These are phyloP conservation scores for Lerista edwardsae DNA, from an alignment of 2,797 vertebrate species.

Conservation along the genomic window DNA sequence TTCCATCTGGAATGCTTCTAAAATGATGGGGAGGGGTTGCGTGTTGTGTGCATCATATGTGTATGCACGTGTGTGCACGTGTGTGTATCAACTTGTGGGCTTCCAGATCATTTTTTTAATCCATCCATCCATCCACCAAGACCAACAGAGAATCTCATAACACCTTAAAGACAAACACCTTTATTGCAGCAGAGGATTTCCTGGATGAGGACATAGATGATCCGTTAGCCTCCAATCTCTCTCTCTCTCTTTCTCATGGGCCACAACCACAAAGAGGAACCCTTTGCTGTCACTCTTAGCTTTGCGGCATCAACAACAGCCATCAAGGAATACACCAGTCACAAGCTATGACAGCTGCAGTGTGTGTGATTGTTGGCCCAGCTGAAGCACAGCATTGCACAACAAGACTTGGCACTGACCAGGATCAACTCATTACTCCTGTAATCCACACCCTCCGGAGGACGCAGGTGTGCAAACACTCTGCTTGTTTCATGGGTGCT, in stretches of 20 bases:
- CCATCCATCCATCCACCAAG: no score
- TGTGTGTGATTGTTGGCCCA: background rate
- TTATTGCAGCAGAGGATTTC: no score
- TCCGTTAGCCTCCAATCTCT: accelerated
- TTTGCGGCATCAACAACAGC: background rate
- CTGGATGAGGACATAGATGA: no score
- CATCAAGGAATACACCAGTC: background rate
- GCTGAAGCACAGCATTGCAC: background rate
- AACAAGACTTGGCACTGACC: background rate
- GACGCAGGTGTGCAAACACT: background rate
- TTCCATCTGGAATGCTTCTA: background rate
- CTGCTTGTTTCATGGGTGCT: background rate
- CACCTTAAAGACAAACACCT: no score
- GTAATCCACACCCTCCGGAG: background rate
- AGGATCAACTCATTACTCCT: background rate
- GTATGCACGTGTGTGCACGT: no score
- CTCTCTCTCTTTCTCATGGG: no score
- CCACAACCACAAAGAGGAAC: background rate
- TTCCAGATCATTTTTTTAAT: no score
- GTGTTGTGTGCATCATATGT: no score
- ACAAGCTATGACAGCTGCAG: background rate
- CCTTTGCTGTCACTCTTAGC: background rate
- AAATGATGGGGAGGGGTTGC: no score
- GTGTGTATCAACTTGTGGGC: background rate
- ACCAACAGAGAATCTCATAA: no score